Conservation (phyloP, 2,113 vertebrate species). For the Eurypyga helias region DNA sequence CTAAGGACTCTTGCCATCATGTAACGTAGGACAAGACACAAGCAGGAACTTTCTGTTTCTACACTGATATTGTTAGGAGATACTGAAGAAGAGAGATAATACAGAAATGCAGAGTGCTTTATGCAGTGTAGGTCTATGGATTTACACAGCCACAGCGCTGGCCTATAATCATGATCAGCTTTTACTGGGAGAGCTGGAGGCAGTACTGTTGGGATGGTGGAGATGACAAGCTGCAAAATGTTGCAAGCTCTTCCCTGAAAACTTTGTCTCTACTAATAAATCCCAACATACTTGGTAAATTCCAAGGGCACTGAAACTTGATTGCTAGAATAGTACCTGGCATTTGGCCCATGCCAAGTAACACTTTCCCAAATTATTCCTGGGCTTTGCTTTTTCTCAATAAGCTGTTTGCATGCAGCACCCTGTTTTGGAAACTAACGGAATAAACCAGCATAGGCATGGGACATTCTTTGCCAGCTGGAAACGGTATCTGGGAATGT, state of each 20-base stretch:
- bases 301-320: background rate
- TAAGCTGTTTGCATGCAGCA: background rate
- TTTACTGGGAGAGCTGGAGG: background rate
- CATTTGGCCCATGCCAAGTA: background rate
- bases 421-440: background rate
- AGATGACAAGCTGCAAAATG: background rate
- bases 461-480: constrained; percentile 3
- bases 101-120: background rate
- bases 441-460: background rate
- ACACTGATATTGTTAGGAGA: background rate
- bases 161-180: background rate
- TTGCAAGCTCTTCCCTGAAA: background rate
- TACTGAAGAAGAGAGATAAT: background rate
- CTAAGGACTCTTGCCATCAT: background rate
- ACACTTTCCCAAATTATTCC: background rate
- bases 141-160: background rate
- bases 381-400: background rate
- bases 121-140: background rate
- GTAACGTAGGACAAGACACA: background rate
- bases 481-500: background rate
- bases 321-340: background rate
- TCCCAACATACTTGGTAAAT: background rate
- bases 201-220: background rate
- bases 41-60: background rate
- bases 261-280: background rate